Conservation (phyloP, 2,888 invertebrate genomes). For the Tupiocoris notatus region DNA sequence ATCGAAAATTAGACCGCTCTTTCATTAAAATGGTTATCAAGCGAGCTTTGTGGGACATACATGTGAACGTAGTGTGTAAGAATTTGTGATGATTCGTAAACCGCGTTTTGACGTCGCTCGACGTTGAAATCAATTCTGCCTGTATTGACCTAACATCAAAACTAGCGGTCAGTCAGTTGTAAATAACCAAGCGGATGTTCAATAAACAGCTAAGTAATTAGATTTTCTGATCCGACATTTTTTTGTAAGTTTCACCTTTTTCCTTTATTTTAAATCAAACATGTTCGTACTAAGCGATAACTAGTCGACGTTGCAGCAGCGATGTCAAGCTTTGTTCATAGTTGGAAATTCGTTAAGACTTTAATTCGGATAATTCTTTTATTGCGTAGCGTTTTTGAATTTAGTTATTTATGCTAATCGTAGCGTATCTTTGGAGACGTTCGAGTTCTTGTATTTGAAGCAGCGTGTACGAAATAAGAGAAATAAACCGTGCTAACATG, state of each 20-base stretch:
- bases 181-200: neutral
- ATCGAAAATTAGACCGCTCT: too few species aligned
- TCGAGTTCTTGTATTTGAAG: neutral
- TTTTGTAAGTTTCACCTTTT: slow-evolving; percentile 9
- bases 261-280: slow-evolving; percentile 32
- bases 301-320: slow-evolving; percentile 27
- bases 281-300: slow-evolving; percentile 36
- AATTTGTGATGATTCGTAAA: too few species aligned
- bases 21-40: too few species aligned
- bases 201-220: neutral
- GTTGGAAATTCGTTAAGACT: neutral
- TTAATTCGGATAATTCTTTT: neutral
- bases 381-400: neutral
- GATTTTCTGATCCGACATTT: neutral
- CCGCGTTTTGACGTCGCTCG: too few species aligned
- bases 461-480: neutral
- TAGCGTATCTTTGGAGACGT: neutral
- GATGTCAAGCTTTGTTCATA: slow-evolving; percentile 3
- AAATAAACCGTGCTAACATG: neutral
- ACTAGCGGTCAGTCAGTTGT: neutral
- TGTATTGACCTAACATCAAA: neutral
- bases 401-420: neutral
- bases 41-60: too few species aligned
- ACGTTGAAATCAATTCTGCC: too few species aligned
- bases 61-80: too few species aligned